Conservation (phyloP, 1,140 invertebrate species). For the Zaprionus taronus region DNA sequence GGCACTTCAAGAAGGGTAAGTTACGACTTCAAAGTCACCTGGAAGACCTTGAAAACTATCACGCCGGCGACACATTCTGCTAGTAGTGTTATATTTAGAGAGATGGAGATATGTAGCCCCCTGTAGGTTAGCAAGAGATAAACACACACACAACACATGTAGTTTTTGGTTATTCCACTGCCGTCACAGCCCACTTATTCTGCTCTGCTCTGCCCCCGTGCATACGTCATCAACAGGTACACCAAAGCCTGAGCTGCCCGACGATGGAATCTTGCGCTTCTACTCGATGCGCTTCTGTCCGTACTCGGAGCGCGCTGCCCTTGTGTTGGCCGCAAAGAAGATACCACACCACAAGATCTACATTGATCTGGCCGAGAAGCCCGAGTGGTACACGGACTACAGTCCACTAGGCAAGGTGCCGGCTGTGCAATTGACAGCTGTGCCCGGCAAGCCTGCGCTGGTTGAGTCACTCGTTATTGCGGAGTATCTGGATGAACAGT, state of each 20-base stretch:
- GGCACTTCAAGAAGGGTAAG: conserved; percentile 74
- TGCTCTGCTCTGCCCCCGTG: conserved; percentile 5
- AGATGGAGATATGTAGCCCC: conserved; percentile 14
- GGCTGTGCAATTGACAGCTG: conserved; percentile 89
- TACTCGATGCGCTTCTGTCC: conserved; percentile 97
- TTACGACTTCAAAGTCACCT: conserved; percentile 21
- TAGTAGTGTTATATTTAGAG: conserved; percentile 2
- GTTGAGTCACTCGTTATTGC: conserved; percentile 93
- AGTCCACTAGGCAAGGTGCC: conserved; percentile 92
- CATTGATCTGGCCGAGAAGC: conserved; percentile 93
- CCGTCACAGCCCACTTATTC: conserved; percentile 39
- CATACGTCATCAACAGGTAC: conserved; percentile 86
- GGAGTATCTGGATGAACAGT: conserved; percentile 94
- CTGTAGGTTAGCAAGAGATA: conserved; percentile 26
- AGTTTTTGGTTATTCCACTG: conserved; percentile 42
- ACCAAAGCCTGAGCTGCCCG: conserved; percentile 86
- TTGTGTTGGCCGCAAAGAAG: conserved; percentile 93
- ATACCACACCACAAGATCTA: conserved; percentile 94
- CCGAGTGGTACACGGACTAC: conserved; percentile 91
- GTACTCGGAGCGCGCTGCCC: conserved; percentile 92
- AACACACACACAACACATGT: not conserved
- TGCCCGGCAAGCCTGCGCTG: conserved; percentile 86
- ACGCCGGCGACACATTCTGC: conserved; percentile 3
- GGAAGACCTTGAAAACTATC: conserved; percentile 17
- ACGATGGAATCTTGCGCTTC: conserved; percentile 89